A percentile compares a stretch with the other conserved stretches of the same genome.
Evolutionary conservation across 2,888 invertebrate genomes (phyloP).

Genomic region (Drosophila testacea): DNA sequence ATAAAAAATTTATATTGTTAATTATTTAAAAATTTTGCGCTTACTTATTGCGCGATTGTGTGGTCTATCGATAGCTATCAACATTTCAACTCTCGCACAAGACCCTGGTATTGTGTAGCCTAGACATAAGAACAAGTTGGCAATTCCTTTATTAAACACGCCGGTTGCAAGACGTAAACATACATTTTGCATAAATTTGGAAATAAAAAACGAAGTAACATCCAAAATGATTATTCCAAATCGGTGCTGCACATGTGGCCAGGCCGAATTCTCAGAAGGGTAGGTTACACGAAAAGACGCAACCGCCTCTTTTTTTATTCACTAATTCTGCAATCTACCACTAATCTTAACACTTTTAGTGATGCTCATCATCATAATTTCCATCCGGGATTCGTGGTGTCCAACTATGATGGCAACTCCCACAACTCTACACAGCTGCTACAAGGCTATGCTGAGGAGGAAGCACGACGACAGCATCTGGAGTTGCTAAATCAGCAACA

Average conservation of each 20-base stretch:
- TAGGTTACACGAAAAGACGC: slow-evolving; percentile 82
- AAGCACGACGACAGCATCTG: slow-evolving; percentile 77
- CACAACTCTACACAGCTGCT: slow-evolving; percentile 82
- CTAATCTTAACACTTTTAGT: slow-evolving; percentile 84
- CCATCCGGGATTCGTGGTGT: slow-evolving; percentile 83
- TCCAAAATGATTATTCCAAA: slow-evolving; percentile 98
- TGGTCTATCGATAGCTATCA: no score
- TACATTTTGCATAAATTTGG: neutral
- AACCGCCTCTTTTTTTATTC: neutral
- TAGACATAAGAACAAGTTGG: no score
- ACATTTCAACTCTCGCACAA: no score
- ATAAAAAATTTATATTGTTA: slow-evolving; percentile 11
- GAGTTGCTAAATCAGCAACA: slow-evolving; percentile 77
- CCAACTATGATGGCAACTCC: slow-evolving; percentile 82
- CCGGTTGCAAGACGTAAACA: neutral
- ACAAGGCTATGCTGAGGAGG: slow-evolving; percentile 83
- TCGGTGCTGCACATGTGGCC: slow-evolving; percentile 99
- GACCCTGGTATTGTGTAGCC: no score
- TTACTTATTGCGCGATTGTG: no score
- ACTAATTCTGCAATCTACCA: neutral
- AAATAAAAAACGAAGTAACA: neutral
- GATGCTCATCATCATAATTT: slow-evolving; percentile 88
- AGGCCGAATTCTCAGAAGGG: slow-evolving; percentile 99
- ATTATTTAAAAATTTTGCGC: neutral
- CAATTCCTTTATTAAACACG: no score